phyloP scores from a whole-genome alignment of 2,797 vertebrate genomes.

The Danio kyathit region DNA sequence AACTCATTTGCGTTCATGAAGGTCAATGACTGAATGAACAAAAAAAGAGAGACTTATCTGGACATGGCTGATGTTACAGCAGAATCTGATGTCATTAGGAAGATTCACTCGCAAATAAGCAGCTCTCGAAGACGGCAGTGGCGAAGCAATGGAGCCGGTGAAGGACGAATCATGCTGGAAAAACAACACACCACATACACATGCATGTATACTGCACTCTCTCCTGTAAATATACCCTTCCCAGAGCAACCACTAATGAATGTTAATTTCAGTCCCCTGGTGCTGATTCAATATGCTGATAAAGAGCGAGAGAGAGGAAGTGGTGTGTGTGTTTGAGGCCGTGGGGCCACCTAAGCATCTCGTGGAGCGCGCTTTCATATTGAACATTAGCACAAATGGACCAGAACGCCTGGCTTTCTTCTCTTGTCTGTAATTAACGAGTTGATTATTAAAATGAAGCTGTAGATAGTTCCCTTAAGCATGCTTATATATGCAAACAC shows the following conservation, averaged over 20 bases:
- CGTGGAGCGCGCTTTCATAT: conserved; percentile 43
- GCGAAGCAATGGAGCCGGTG: background rate
- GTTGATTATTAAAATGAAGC: conserved; percentile 63
- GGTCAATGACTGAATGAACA: conserved; percentile 46
- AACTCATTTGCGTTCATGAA: conserved; percentile 53
- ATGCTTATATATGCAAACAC: conserved; percentile 51
- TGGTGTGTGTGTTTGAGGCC: conserved; percentile 34
- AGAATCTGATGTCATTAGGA: conserved; percentile 37
- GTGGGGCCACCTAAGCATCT: conserved; percentile 41
- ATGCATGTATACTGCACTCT: conserved; percentile 28
- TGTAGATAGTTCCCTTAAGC: conserved; percentile 57
- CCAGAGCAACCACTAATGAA: conserved; percentile 50
- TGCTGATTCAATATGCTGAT: conserved; percentile 51
- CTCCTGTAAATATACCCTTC: conserved; percentile 51
- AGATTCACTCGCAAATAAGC: conserved; percentile 35
- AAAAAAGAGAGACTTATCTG: conserved; percentile 33
- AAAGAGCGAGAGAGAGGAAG: conserved; percentile 27
- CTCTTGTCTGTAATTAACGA: conserved; percentile 59
- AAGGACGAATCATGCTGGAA: background rate
- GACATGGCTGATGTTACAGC: conserved; percentile 18
- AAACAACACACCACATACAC: conserved; percentile 24
- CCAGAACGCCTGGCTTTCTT: conserved; percentile 55
- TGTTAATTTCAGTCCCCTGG: conserved; percentile 53
- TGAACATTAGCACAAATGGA: conserved; percentile 64
- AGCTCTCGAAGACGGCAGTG: conserved; percentile 7